Evolutionary conservation across 2,113 vertebrate species (phyloP), one percentile per base, ranked within the genome.

Genomic region (Cheirogaleus medius): DNA sequence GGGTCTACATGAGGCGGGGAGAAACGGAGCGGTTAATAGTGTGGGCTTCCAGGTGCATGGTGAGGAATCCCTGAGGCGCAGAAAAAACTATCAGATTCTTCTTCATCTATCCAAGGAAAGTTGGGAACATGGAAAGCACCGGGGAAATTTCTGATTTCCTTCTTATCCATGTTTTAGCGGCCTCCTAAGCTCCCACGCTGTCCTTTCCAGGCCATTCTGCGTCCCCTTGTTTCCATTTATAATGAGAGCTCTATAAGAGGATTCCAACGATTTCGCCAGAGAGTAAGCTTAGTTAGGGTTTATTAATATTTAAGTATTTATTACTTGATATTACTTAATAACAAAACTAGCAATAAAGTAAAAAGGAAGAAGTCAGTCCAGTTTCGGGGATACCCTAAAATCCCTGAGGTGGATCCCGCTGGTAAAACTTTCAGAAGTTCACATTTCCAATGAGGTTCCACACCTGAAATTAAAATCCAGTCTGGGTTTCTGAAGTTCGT

Each of bases 11-110:
- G 91, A 32, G 11, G 58, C 49, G 0, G 58, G 91, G 95, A 94
- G 94, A 98, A 96, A 97, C 5, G 7, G 44, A 97, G 56, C 88
- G 8, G 37, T 90, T 84, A 96, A 91, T 97, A 83, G 29, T 93
- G 90, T 76, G 69, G 92, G 52, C 37, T 97, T 85, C 80, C 60
- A 1, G 60, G 60, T 29, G 58, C 63, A 34, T 12, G 18, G 15
- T 56, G 12, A 90, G 52, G 44, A 81, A 81, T 95, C 82, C 2
- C 13, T 1, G 66, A 88, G 58, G n/a, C 15, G 0, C 54, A 85
- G 84, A 81, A 2, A 42, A 85, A 12, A 34, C 23, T 44, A 44
- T 81, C 63, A 47, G 69, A 49, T 63, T 42, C 29, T 84, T 91
- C 76, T 97, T 8, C 47, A 80, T 44, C 21, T 8, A 64, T 34